A percentile compares a stretch with the other conserved stretches of the same genome.
Evolutionary conservation across 2,797 vertebrate species (phyloP).

Genomic region (Tachyglossus aculeatus): DNA sequence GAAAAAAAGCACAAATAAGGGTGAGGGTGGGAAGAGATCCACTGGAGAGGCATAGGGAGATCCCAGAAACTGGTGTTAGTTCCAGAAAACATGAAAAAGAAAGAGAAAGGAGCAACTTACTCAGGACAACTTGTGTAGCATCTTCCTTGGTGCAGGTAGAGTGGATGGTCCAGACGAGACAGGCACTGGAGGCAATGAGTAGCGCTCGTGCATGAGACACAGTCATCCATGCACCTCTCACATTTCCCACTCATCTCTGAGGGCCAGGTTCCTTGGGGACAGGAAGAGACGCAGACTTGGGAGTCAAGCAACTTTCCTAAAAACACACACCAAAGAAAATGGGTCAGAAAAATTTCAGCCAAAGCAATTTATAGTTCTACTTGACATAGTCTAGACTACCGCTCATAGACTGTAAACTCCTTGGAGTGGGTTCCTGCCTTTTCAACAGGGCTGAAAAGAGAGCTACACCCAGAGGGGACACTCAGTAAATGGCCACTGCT

Average conservation of each 20-base stretch:
- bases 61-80: background rate
- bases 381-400: too few relatives aligned
- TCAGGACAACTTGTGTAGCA: slow-evolving; percentile 82
- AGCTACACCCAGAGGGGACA: too few relatives aligned
- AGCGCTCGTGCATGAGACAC: slow-evolving; percentile 71
- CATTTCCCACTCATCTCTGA: slow-evolving; percentile 76
- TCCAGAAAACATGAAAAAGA: background rate
- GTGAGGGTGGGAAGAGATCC: background rate
- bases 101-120: slow-evolving; percentile 64
- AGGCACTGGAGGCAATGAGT: slow-evolving; percentile 79
- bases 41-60: background rate
- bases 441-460: too few relatives aligned
- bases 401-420: too few relatives aligned
- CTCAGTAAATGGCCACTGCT: too few relatives aligned
- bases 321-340: slow-evolving; percentile 6
- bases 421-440: too few relatives aligned
- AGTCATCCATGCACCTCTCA: slow-evolving; percentile 71
- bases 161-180: slow-evolving; percentile 4
- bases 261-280: slow-evolving; percentile 80
- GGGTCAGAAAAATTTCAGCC: background rate
- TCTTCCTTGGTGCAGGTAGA: slow-evolving; percentile 80
- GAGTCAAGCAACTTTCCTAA: slow-evolving; percentile 67
- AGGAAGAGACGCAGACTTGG: slow-evolving; percentile 73
- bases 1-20: background rate
- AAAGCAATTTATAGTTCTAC: background rate